Conservation (phyloP, 2,797 vertebrate genomes). For the Todus mexicanus region DNA sequence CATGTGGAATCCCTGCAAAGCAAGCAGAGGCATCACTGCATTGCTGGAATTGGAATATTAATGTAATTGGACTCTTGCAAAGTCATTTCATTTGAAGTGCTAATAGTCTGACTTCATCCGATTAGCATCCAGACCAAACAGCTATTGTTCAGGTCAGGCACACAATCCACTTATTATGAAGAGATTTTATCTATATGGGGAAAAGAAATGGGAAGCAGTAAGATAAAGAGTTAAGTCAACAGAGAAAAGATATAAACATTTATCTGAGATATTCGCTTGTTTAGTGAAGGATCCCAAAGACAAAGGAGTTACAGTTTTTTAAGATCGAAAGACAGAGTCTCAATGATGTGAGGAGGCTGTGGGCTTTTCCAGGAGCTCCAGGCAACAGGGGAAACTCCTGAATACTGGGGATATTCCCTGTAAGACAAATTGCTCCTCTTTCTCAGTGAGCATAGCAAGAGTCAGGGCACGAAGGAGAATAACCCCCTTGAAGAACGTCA, state of each 20-base stretch:
- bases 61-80: not conserved
- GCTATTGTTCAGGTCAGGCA: not conserved
- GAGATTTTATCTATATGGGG: not conserved
- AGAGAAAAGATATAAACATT: not conserved
- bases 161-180: not conserved
- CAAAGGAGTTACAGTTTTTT: constrained; percentile 8
- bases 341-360: not conserved
- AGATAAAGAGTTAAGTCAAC: not conserved
- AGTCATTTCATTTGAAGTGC: constrained; percentile 21
- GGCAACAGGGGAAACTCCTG: not conserved
- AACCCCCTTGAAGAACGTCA: not conserved
- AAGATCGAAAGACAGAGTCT: not conserved
- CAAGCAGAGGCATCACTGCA: not conserved
- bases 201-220: constrained; percentile 3
- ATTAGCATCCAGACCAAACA: not conserved
- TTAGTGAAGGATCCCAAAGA: not conserved
- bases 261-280: not conserved
- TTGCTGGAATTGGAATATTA: constrained; percentile 20
- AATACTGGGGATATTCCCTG: not conserved
- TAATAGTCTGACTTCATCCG: not conserved
- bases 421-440: not conserved
- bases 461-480: not conserved
- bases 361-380: constrained; percentile 14
- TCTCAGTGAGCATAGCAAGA: not conserved
- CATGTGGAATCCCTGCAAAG: not conserved